Evolutionary conservation across 2,888 invertebrate species (phyloP).

Genomic region (Tryphoninae sp.): DNA sequence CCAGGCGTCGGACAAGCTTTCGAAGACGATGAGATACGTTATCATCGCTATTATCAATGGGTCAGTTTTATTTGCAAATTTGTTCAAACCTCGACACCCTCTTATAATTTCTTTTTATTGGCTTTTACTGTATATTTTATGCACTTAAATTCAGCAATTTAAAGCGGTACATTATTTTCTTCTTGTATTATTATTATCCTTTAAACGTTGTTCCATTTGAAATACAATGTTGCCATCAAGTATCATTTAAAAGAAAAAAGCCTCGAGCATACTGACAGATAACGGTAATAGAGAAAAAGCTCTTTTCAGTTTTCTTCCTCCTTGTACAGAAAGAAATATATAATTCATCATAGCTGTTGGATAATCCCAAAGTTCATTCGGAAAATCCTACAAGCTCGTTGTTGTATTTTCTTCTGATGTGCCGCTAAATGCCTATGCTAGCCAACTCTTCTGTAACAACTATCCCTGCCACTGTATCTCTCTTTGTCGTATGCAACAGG

Average conservation of each 20-base stretch:
- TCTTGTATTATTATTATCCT: too few species aligned
- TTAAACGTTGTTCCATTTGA: too few species aligned
- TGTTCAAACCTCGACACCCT: too few species aligned
- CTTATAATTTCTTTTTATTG: background rate
- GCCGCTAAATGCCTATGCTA: constrained; percentile 17
- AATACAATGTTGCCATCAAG: background rate
- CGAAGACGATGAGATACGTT: constrained; percentile 82
- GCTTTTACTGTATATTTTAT: background rate
- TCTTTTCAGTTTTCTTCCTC: background rate
- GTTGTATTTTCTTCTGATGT: constrained; percentile 43
- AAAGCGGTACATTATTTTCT: too few species aligned
- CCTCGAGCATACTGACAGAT: too few species aligned
- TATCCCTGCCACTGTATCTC: constrained; percentile 20
- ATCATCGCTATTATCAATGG: constrained; percentile 88
- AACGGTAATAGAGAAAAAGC: background rate
- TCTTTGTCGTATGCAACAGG: constrained; percentile 68
- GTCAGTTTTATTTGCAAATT: constrained; percentile 77
- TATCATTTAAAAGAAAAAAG: too few species aligned
- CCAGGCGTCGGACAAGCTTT: constrained; percentile 82
- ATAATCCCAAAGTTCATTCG: constrained; percentile 56
- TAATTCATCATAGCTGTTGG: constrained; percentile 44
- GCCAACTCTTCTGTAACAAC: constrained; percentile 35
- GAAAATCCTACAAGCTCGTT: constrained; percentile 55
- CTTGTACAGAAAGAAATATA: constrained; percentile 25
- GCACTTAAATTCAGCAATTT: too few species aligned